phyloP scores from a whole-genome alignment of 1,140 invertebrate genomes.

The Nasonia longicornis region DNA sequence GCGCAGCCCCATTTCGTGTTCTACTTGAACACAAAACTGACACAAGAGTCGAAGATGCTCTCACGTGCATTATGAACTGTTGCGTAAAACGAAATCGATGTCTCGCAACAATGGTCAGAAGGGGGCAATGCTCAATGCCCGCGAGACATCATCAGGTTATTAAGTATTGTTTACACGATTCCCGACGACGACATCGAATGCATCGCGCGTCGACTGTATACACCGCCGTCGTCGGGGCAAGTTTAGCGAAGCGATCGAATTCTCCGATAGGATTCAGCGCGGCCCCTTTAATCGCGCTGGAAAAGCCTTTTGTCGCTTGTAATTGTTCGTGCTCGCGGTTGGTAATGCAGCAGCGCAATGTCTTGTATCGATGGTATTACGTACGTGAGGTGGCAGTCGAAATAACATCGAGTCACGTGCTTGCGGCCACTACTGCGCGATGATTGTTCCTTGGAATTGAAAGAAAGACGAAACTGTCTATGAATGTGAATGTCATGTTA shows the following conservation, averaged over 20 bases:
- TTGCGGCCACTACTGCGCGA: background rate
- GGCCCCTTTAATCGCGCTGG: background rate
- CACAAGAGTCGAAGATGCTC: background rate
- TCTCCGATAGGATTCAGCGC: conserved; percentile 3
- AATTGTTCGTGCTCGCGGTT: background rate
- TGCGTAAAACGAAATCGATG: conserved; percentile 14
- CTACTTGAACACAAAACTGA: background rate
- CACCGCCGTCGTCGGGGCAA: background rate
- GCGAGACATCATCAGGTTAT: background rate
- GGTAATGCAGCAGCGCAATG: background rate
- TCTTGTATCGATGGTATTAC: background rate
- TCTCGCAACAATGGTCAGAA: background rate
- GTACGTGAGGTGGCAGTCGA: background rate
- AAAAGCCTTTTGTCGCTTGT: conserved; percentile 4
- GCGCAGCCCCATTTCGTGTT: no score
- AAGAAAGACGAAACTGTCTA: background rate
- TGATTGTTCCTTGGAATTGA: background rate
- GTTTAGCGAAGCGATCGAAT: background rate
- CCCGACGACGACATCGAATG: background rate
- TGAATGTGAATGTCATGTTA: background rate
- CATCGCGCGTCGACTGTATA: background rate
- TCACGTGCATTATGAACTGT: background rate
- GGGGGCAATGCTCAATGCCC: background rate
- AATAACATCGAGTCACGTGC: background rate
- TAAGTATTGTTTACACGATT: conserved; percentile 23